Percentiles rank a stretch among this genome's conserved stretches.
phyloP scores from a whole-genome alignment of 2,113 vertebrate genomes.

The Hymenochirus boettgeri region DNA sequence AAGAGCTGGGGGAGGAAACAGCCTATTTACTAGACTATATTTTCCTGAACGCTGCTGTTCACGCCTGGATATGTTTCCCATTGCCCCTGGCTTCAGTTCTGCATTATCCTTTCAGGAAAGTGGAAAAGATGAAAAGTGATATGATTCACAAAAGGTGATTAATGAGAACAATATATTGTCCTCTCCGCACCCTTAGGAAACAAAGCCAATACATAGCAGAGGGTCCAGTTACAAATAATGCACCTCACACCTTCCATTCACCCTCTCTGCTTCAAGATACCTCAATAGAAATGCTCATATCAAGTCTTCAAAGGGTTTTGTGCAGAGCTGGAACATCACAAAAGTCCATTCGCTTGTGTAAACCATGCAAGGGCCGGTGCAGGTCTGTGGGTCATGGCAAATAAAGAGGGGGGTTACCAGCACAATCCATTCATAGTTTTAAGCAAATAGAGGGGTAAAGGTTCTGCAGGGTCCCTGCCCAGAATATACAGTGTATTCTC shows the following conservation, averaged over 20 bases:
- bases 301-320: background rate
- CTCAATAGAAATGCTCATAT: slow-evolving; percentile 4
- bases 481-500: too few species aligned
- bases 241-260: slow-evolving; percentile 35
- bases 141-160: slow-evolving; percentile 30
- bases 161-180: slow-evolving; percentile 17
- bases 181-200: slow-evolving; percentile 21
- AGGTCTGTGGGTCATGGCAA: slow-evolving; percentile 6
- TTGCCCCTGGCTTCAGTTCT: slow-evolving; percentile 9
- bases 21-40: background rate
- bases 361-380: background rate
- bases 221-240: slow-evolving; percentile 29
- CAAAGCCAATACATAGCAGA: slow-evolving; percentile 13
- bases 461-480: too few species aligned
- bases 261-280: background rate
- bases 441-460: slow-evolving; percentile 3
- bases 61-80: slow-evolving; percentile 12
- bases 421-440: background rate
- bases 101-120: slow-evolving; percentile 18
- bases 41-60: background rate
- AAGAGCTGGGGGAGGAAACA: background rate
- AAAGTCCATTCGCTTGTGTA: slow-evolving; percentile 17
- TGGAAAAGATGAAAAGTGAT: slow-evolving; percentile 26
- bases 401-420: background rate
- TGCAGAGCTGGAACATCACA: background rate